Base-by-base conservation (phyloP, 2,113 vertebrate species). In the Pluvianellus socialis region DNA sequence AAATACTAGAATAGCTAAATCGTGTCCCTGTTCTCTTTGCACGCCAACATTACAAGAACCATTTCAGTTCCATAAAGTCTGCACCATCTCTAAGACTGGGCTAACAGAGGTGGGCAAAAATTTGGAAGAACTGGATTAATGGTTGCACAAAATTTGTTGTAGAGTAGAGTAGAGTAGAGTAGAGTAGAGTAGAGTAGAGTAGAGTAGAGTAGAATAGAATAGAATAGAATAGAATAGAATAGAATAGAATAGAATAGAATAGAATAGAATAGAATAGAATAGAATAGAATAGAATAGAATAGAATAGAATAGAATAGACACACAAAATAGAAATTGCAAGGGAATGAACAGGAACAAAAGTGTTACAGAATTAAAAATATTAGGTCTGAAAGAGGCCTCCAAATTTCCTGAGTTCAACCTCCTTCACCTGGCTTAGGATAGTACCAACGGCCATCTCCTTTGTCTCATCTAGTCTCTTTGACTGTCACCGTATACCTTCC, bases 381-480 rank as follows among this genome's bases (percentile, higher is more conserved):
- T 68, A 93, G 21, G n/a, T 88, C 58, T 93, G 66, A 89, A 93
- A 84, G 19, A 7, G 33, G 26, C 17, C 56, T 79, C 76, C 19
- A 33, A 79, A 89, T 21, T 49, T 88, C 32, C 12, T 5, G 26
- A 84, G 24, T 53, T 58, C 26, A 76, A 82, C 8, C 12, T 73
- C 74, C 42, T 65, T 76, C n/a, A 32, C 35, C 24, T 49, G 15
- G 63, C 85, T 71, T 88, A 97, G 86, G 67, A 95, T 12, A 86
- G 82, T 47, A 96, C 68, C 88, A 96, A 74, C 92, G 88, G 71
- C 32, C 19, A 5, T 68, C 73, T 93, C 84, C 67, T 77, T 94
- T 74, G 86, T 93, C 67, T 94, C 85, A 93, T 62, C 81, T 96
- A 86, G 80, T 95, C 92, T 94, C 92, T 87, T 95, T 97, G 97